Evolutionary conservation across 2,888 invertebrate genomes (phyloP), one percentile per base, ranked within the genome.

Genomic region (Ophion costatus): DNA sequence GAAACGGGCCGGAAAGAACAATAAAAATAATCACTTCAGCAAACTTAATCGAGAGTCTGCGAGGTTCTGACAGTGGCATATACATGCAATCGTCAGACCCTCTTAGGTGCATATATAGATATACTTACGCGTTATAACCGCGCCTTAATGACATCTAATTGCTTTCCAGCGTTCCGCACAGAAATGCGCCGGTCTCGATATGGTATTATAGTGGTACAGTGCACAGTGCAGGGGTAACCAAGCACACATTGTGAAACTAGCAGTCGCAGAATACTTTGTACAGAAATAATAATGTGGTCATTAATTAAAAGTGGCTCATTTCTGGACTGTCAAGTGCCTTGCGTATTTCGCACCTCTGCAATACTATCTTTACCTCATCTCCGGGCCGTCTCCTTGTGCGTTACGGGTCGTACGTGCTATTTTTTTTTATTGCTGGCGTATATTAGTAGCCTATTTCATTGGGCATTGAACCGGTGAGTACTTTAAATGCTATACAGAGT

Each of bases 1-100:
- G 93, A 93, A 93, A 74, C 88, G 89, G 88, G 88, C 93, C 93
- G 93, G 93, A 93, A 93, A 92, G 92, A 91, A 93, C 93, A 93
- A 93, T 93, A 91, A 93, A 92, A 93, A 91, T 93, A 93, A 93
- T 93, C 91, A 91, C 90, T 91, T 90, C 89, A 90, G 91, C 93
- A 92, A 93, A 93, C 90, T 92, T 90, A 90, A 92, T 91, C 89
- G 91, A 88, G 92, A 89, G 84, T 84, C 82, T 74, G 86, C 86
- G 83, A 77, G 59, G 57, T 66, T 71, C 77, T 80, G 75, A 75
- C 59, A 71, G 64, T 71, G 14, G 70, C 64, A 64, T 66, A 57
- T 69, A 64, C 67, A 70, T 45, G 51, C 59, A 69, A 59, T 11
- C 45, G 45, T 45, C 45, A 45, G 45, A 10, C 3, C 3, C 11